Conservation (phyloP, 2,888 invertebrate species). For the Clunio marinus region DNA sequence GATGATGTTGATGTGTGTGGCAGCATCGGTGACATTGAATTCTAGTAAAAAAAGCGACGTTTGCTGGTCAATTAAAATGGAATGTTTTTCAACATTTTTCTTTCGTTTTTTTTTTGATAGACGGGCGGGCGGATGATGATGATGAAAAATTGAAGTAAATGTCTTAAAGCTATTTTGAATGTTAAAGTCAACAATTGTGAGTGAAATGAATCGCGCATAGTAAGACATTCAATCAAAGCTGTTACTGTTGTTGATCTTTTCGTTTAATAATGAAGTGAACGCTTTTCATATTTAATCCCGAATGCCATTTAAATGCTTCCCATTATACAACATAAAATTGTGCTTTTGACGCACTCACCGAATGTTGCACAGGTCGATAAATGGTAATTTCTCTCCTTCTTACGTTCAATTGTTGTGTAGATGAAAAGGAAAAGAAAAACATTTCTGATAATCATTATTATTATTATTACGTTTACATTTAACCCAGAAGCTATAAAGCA, state of each 20-base stretch:
- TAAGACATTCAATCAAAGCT: neutral
- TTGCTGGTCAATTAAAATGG: constrained; percentile 3
- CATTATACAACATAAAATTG: neutral
- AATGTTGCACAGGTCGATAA: constrained; percentile 14
- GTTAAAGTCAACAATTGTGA: neutral
- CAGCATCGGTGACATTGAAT: neutral
- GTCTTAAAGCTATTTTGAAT: neutral
- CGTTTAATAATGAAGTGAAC: neutral
- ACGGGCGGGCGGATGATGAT: neutral
- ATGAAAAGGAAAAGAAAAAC: constrained; percentile 13
- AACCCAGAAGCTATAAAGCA: constrained; percentile 37
- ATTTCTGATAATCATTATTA: constrained; percentile 35
- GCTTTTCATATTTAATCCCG: neutral
- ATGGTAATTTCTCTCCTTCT: constrained; percentile 19
- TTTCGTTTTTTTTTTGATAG: neutral
- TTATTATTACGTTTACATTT: constrained; percentile 34
- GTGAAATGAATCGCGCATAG: too few relatives aligned
- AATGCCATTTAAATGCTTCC: constrained; percentile 10
- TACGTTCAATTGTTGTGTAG: constrained; percentile 27
- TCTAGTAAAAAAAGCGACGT: neutral
- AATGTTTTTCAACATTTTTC: neutral
- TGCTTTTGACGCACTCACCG: neutral
- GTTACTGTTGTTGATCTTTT: neutral
- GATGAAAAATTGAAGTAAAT: neutral
- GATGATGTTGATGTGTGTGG: constrained; percentile 9